These are phyloP conservation scores for Drosophila infuscata DNA, from an alignment of 2,888 invertebrate species.

Conservation along the genomic window DNA sequence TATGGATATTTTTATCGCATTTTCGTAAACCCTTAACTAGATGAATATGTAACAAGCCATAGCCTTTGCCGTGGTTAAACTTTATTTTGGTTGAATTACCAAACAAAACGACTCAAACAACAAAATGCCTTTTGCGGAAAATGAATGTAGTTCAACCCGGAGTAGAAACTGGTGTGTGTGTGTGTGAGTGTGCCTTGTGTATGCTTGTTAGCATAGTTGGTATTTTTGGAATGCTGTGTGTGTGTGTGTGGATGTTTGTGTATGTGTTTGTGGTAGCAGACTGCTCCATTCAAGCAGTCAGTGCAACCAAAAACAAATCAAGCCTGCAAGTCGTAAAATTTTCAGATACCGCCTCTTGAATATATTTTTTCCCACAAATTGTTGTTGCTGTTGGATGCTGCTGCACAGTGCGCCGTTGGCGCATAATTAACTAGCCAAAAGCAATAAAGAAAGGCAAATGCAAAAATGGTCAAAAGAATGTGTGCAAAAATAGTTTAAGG, in stretches of 20 bases:
- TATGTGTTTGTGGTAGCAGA: neutral
- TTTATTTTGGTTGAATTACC: conserved; percentile 9
- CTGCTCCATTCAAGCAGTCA: conserved; percentile 17
- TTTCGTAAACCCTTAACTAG: neutral
- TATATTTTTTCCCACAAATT: conserved; percentile 15
- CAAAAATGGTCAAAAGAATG: conserved; percentile 14
- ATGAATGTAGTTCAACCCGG: conserved; percentile 14
- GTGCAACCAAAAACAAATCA: conserved; percentile 38
- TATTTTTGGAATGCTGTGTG: conserved; percentile 14
- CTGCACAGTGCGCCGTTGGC: conserved; percentile 17
- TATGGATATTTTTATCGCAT: neutral
- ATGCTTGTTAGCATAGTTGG: neutral
- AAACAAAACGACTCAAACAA: conserved; percentile 6
- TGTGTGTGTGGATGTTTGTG: neutral
- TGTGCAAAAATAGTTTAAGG: neutral
- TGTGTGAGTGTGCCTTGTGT: neutral
- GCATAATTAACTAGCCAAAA: conserved; percentile 49
- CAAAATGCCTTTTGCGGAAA: conserved; percentile 17
- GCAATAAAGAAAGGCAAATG: conserved; percentile 16
- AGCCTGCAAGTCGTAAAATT: conserved; percentile 28
- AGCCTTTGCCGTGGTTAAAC: neutral
- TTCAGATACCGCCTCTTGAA: conserved; percentile 12
- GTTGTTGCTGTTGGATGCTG: conserved; percentile 20
- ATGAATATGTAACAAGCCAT: neutral
- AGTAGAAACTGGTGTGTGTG: neutral